Base-by-base conservation (phyloP, 1,140 invertebrate genomes). In the Helicoverpa zea region DNA sequence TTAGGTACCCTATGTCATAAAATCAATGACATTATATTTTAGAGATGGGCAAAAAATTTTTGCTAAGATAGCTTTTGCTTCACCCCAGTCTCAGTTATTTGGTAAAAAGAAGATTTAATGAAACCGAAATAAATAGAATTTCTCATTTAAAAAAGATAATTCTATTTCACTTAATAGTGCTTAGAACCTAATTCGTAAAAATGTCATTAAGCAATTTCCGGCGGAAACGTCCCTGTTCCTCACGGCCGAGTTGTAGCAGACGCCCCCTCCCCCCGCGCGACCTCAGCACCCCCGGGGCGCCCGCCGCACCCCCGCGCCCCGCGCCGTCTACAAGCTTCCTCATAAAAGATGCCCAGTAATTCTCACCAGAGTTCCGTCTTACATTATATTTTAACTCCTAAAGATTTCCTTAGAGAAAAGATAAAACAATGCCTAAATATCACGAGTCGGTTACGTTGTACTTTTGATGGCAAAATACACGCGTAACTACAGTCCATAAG, bases 311-410 rank as follows among this genome's bases (percentile, higher is more conserved):
- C 58, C 13, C 61, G 29, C 14, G 5, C 61, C 61, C 61, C 61
- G 30, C 61, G 23, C 29, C 30, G 61, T 64, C 61, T 64, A 64
- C 61, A 35, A 35, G 3, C 29, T 43, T n/a, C 61, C 61, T 35
- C 61, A 64, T 64, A 64, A 64, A 43, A 64, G 30, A 43, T 64
- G 13, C 63, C 35, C 63, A 43, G n/a, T 64, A 64, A 64, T 43
- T 64, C 63, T 64, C 63, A 64, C 63, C 63, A 64, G 4, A 12
- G 63, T 64, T 64, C n/a, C 43, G 29, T 47, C 63, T 64, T 9
- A 64, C 63, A 16, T 43, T 64, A 64, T 47, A 16, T 64, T 64
- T 63, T n/a, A 64, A 64, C 51, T 73, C 43, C 56, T 61, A 61
- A 23, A 61, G 23, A 56, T 73, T 56, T 73, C 10, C 14, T 49